Evolutionary conservation across 2,797 vertebrate genomes (phyloP).

Genomic region (Synanceia verrucosa): DNA sequence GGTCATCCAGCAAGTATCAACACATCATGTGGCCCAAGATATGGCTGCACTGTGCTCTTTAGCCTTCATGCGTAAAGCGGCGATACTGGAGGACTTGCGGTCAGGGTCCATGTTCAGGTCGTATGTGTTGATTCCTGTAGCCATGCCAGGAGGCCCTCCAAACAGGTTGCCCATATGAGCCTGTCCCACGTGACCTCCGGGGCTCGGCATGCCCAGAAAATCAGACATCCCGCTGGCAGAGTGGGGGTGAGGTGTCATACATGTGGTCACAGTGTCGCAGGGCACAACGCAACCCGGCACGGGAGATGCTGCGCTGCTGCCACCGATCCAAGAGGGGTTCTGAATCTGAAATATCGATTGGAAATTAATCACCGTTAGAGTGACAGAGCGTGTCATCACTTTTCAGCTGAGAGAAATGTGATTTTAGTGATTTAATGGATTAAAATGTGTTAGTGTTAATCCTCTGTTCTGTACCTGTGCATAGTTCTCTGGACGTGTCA

Average conservation of each 20-base stretch:
- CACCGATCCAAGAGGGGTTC: constrained; percentile 96
- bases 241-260: constrained; percentile 97
- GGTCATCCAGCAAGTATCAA: constrained; percentile 41
- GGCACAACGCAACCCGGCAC: constrained; percentile 96
- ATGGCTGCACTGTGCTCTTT: constrained; percentile 99
- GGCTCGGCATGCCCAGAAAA: constrained; percentile 90
- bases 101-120: constrained; percentile 97
- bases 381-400: background rate
- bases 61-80: constrained; percentile 97
- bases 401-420: background rate
- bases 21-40: constrained; percentile 97
- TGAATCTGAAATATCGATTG: constrained; percentile 87
- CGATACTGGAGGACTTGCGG: constrained; percentile 98
- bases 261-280: constrained; percentile 93
- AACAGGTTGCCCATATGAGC: constrained; percentile 97
- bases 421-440: background rate
- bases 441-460: background rate
- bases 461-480: constrained; percentile 88
- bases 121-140: constrained; percentile 91
- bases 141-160: constrained; percentile 86
- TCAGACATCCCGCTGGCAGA: constrained; percentile 90
- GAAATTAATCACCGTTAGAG: background rate
- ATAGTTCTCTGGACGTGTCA: constrained; percentile 96
- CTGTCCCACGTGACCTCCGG: constrained; percentile 92
- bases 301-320: constrained; percentile 90